phyloP scores from a whole-genome alignment of 2,113 vertebrate genomes.

The Andinoacara biseriatus region DNA sequence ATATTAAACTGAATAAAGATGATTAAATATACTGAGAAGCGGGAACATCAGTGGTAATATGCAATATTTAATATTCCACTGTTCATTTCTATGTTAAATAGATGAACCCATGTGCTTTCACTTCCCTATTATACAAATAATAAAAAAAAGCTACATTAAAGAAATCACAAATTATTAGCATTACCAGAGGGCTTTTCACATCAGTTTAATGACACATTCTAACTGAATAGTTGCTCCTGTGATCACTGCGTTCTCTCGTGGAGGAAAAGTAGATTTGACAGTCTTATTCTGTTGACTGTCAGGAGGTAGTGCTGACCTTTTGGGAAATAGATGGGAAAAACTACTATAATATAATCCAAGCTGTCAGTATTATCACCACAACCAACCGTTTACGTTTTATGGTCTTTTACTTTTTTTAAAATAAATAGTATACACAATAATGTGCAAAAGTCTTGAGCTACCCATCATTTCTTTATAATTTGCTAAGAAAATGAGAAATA shows the following conservation, averaged over 20 bases:
- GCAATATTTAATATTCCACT: conserved; percentile 21
- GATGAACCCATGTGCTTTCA: conserved; percentile 20
- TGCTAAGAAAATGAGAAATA: neutral
- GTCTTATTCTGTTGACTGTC: neutral
- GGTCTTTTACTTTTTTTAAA: neutral
- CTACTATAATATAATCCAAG: neutral
- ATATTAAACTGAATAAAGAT: conserved; percentile 23
- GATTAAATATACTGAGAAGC: conserved; percentile 39
- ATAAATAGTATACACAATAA: neutral
- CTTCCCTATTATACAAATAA: neutral
- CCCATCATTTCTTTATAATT: neutral
- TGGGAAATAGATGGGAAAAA: neutral
- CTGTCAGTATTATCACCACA: neutral
- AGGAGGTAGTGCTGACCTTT: neutral
- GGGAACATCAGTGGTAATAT: conserved; percentile 5
- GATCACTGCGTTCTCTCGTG: neutral
- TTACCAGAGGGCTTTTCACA: neutral
- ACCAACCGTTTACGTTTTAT: neutral
- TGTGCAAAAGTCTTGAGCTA: neutral
- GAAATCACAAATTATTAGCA: conserved; percentile 2
- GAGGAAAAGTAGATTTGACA: neutral
- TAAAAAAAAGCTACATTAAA: neutral
- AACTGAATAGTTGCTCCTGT: neutral
- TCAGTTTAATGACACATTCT: neutral
- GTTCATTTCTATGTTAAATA: conserved; percentile 42